Conservation (phyloP, 2,888 invertebrate genomes). For the Heliconius hortense region DNA sequence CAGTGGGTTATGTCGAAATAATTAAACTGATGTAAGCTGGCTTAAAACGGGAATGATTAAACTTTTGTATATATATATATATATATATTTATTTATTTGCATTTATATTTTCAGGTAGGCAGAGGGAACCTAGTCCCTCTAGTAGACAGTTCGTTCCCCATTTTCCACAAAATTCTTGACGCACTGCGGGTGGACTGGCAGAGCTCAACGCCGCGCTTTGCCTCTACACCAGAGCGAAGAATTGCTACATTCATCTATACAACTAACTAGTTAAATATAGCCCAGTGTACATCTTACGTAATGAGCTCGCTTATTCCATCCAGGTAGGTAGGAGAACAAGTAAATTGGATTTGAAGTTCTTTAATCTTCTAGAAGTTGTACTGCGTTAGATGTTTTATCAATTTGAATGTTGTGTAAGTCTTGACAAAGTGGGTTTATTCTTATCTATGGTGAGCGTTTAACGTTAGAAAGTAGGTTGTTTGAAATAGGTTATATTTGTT, state of each 20-base stretch:
- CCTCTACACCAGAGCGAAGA: background rate
- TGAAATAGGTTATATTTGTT: background rate
- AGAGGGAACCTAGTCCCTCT: too few species aligned
- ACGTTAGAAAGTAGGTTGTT: background rate
- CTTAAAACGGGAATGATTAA: too few species aligned
- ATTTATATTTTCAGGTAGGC: too few species aligned
- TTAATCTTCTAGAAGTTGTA: slow-evolving; percentile 49
- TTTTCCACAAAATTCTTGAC: background rate
- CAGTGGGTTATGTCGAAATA: too few species aligned
- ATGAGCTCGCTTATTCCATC: slow-evolving; percentile 41
- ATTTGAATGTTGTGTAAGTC: background rate
- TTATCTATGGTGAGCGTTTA: slow-evolving; percentile 4
- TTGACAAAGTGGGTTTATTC: background rate
- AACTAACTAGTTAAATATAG: background rate
- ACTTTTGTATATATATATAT: too few species aligned
- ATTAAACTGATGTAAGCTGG: too few species aligned
- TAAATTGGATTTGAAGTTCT: slow-evolving; percentile 58
- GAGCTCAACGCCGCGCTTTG: background rate
- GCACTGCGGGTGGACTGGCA: background rate
- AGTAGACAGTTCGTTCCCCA: too few species aligned
- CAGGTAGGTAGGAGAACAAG: slow-evolving; percentile 50
- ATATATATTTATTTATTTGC: too few species aligned
- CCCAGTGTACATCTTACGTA: slow-evolving; percentile 39
- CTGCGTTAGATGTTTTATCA: slow-evolving; percentile 20
- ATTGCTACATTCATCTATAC: background rate